Percentiles rank a stretch among this genome's conserved stretches.
Evolutionary conservation across 1,140 invertebrate species (phyloP).

Genomic region (Drosophila persimilis): DNA sequence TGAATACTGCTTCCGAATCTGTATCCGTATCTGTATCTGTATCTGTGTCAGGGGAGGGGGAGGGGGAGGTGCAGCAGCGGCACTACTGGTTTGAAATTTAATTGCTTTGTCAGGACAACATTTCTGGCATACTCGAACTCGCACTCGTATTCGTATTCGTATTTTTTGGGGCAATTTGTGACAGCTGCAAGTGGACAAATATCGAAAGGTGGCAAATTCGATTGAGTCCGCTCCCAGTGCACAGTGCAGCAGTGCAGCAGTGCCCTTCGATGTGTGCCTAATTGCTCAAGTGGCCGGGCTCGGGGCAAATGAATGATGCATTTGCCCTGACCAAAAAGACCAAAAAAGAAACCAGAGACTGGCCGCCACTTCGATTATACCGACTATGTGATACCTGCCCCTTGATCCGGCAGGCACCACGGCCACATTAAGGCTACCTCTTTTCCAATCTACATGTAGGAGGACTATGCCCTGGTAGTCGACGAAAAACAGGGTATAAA

Average conservation of each 20-base stretch:
- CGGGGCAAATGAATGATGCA: constrained; percentile 28
- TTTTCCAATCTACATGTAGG: too few species aligned
- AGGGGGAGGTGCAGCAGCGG: not conserved
- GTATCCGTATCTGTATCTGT: not conserved
- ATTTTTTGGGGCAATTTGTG: constrained; percentile 31
- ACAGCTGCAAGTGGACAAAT: constrained; percentile 31
- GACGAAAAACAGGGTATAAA: too few species aligned
- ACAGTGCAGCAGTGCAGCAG: too few species aligned
- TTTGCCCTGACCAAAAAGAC: not conserved
- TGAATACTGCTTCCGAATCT: not conserved
- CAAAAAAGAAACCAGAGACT: too few species aligned
- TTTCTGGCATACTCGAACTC: constrained; percentile 28
- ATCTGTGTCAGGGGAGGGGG: constrained; percentile 26
- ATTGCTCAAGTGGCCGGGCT: constrained; percentile 50
- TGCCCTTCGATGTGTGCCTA: constrained; percentile 14
- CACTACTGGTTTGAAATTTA: constrained; percentile 32
- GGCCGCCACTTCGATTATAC: too few species aligned
- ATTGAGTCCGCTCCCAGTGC: constrained; percentile 2
- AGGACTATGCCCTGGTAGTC: too few species aligned
- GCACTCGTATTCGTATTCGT: too few species aligned
- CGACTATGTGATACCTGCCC: too few species aligned
- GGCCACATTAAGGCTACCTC: too few species aligned
- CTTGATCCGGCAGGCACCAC: too few species aligned
- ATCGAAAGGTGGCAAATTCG: constrained; percentile 28
- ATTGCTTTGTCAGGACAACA: constrained; percentile 51